Evolutionary conservation across 37 sponge, comb jelly and placozoan species (phyloP), one percentile per base, ranked within the genome.

Genomic region (Aplysina aerophoba): DNA sequence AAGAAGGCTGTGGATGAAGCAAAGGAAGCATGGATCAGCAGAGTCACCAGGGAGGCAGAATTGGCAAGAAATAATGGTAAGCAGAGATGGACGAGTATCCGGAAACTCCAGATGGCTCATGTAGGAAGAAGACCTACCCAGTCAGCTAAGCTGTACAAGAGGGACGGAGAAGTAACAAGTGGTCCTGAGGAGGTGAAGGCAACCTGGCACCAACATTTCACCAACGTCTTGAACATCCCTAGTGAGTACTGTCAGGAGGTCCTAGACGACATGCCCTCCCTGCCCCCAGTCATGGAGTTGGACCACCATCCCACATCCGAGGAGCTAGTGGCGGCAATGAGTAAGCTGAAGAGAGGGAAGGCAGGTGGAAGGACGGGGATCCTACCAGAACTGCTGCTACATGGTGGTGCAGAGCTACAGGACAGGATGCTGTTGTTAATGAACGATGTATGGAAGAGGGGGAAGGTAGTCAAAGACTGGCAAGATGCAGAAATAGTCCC

Each of bases 1-100:
- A 88, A 88, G 69, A 77, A 73, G 19, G 88, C 83, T 41, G 88
- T 88, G 27, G 83, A 73, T 80, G 55, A 30, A 12, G 87, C 82
- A 15, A 81, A 75, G 64, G 79, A 85, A 40, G 50, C 39, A 6
- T 85, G 86, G 86, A 53, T 61, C 24, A 39, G 61, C 11, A 33
- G 53, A 57, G 74, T 81, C 5, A 80, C 80, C 40, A 58, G 56
- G 38, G 68, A 54, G 8, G 84, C 68, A 38, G 84, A 88, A 30
- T n/a, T 8, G 5, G 80, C 79, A 31, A 22, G 16, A 39, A 41
- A 83, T 22, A 78, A 59, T 13, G 84, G 84, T 27, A 44, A 33
- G 56, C 58, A 15, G 0, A 27, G 80, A 25, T 88, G 89, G 84
- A 37, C 60, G 17, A 74, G 84, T 34, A 88, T 88, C 40, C 73